Evolutionary conservation across 2,113 vertebrate genomes (phyloP).

Genomic region (Cynocephalus volans): DNA sequence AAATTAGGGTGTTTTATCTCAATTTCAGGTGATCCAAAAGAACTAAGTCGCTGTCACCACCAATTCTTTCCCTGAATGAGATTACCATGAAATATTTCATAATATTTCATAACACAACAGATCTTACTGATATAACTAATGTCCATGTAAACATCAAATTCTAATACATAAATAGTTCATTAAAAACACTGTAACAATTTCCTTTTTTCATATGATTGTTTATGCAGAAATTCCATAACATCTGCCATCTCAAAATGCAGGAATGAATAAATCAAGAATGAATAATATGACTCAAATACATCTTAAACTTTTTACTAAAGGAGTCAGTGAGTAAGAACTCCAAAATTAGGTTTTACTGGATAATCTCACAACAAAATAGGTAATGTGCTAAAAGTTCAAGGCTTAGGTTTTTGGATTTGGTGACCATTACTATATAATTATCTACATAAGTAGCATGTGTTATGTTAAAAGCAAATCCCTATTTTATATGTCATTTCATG

Average conservation of each 20-base stretch:
- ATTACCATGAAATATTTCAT: background rate
- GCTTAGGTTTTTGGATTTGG: background rate
- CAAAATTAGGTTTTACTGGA: background rate
- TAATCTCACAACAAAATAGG: background rate
- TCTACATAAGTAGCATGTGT: background rate
- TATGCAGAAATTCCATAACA: background rate
- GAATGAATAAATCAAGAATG: background rate
- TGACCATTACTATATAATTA: background rate
- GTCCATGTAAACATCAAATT: background rate
- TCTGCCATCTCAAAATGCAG: background rate
- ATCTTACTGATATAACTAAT: background rate
- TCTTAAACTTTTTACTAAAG: background rate
- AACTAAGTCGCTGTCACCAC: background rate
- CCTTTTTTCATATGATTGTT: background rate
- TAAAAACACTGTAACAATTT: background rate
- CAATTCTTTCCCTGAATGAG: background rate
- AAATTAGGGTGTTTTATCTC: background rate
- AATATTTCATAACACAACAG: conserved; percentile 31
- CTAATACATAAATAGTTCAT: background rate
- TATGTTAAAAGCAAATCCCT: background rate
- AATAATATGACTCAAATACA: background rate
- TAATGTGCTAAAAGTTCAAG: background rate
- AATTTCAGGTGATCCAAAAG: background rate
- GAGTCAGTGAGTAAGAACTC: background rate
- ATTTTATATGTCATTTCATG: background rate